Conservation (phyloP, 2,113 vertebrate genomes). For the Furnarius figulus region DNA sequence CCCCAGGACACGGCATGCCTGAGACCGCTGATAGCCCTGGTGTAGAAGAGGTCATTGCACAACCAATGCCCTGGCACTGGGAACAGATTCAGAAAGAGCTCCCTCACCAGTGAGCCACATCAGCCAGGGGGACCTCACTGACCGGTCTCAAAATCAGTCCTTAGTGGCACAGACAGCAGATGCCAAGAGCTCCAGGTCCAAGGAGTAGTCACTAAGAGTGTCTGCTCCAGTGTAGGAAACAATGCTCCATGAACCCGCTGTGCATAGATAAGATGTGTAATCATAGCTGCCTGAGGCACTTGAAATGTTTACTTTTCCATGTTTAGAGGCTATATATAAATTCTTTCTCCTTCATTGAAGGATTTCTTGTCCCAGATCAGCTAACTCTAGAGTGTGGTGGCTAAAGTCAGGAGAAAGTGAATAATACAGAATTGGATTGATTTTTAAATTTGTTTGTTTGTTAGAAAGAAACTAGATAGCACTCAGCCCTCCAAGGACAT, state of each 20-base stretch:
- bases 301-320: conserved; percentile 3
- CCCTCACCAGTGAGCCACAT: background rate
- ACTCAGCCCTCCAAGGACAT: background rate
- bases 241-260: background rate
- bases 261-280: background rate
- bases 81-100: background rate
- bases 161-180: background rate
- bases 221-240: background rate
- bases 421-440: background rate
- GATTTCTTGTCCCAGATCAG: background rate
- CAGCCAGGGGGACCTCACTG: background rate
- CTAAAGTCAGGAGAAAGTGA: conserved; percentile 29
- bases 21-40: background rate
- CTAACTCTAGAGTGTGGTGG: background rate
- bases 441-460: conserved; percentile 11
- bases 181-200: background rate
- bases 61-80: background rate
- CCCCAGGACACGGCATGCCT: fast-evolving
- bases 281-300: background rate
- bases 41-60: background rate
- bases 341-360: background rate
- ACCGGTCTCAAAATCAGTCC: background rate
- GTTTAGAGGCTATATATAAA: background rate
- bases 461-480: conserved; percentile 1
- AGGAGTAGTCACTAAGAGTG: fast-evolving